Base-by-base conservation (phyloP, 2,797 vertebrate genomes). In the Scolopax bukidnonensis region DNA sequence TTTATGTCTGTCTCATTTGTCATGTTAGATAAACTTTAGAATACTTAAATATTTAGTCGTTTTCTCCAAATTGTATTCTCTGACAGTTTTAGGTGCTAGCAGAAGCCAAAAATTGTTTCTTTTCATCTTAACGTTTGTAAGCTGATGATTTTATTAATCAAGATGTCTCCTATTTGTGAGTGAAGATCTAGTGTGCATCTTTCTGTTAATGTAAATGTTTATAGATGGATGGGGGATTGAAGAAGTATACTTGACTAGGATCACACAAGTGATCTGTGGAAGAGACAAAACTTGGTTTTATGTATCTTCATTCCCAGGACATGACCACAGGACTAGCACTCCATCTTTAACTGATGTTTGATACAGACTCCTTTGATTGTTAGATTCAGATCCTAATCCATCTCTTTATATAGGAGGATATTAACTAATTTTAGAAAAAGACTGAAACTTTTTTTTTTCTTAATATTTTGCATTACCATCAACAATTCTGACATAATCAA, bases 381-480 rank as follows among this genome's bases (percentile, higher is more conserved):
- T 57, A 68, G 15, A 45, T 78, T 77, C 20, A 74, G n/a, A 57
- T 61, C 17, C 64, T 75, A 85, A 96, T 80, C 43, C 28, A 45
- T 87, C 36, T 92, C 23, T 17, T 51, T 23, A 48, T 81, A n/a
- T 8, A 69, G 54, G 2, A 78, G 50, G 17, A 95, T 74, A 93
- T 87, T 82, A 92, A 84, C 40, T 89, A 77, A 82, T 95, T 88
- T 94, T 68, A 93, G 36, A 71, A 84, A 84, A 91, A 89, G 40
- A 54, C 3, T 70, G 48, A 74, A 95, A 54, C 10, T 63, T 56
- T 59, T 59, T 87, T 67, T 68, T 68, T 68, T 1, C 32, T 80
- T 83, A 89, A 84, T 93, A 71, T 89, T 95, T 96, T 92, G 25
- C 65, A 78, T 80, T 90, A 82, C 88, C 83, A 86, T 94, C 76